Conservation (phyloP, 2,888 invertebrate species). For the Miltochrista miniata region DNA sequence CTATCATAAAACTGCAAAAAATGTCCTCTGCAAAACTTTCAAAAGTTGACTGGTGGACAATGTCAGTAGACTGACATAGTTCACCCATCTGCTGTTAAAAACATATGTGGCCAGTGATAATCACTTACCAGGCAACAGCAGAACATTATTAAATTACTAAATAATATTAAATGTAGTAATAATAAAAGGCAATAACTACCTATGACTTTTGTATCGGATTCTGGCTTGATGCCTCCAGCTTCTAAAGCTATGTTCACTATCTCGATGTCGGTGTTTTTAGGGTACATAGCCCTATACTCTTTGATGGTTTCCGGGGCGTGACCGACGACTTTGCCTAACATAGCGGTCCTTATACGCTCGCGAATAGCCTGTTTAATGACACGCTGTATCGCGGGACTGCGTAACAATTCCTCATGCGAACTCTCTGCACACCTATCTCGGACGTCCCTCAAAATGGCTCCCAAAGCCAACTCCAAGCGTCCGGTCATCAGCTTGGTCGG, state of each 20-base stretch:
- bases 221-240: constrained; percentile 21
- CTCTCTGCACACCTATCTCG: constrained; percentile 29
- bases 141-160: no score
- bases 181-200: constrained; percentile 45
- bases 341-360: constrained; percentile 55
- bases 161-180: neutral
- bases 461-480: constrained; percentile 67
- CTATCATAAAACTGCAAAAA: no score
- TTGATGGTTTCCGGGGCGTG: constrained; percentile 38
- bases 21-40: no score
- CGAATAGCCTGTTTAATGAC: constrained; percentile 61
- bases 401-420: constrained; percentile 22
- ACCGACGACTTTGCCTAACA: constrained; percentile 58
- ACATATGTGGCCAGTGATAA: no score
- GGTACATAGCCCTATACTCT: constrained; percentile 53
- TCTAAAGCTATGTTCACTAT: constrained; percentile 48
- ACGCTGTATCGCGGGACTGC: constrained; percentile 31
- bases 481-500: constrained; percentile 55
- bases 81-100: no score
- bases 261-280: constrained; percentile 51
- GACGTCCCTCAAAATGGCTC: constrained; percentile 58
- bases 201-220: constrained; percentile 16
- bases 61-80: no score
- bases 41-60: no score
- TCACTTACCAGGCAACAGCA: no score